Base-by-base conservation (phyloP, 1,140 invertebrate species). In the Tigriopus japonicus region DNA sequence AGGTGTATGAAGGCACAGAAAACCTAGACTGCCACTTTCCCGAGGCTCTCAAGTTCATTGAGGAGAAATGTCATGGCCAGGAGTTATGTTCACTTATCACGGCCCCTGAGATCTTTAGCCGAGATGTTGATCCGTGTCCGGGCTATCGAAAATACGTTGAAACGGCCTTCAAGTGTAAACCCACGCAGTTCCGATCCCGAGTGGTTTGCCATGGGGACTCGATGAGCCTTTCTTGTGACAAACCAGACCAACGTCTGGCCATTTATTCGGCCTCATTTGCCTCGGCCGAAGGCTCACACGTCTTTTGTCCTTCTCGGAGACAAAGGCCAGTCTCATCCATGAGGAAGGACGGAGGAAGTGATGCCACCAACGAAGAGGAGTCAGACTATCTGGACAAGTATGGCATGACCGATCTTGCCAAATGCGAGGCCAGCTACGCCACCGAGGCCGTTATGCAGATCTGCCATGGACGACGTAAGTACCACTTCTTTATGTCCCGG, bases 161-260 rank as follows among this genome's bases (percentile, higher is more conserved):
- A 74, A 83, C 93, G 23, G 85, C 86, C 62, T 94, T 88, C 74
- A 92, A 92, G 74, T 95, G 89, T 76, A 80, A 86, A 72, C 90
- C 89, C 70, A 88, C 89, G 72, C 85, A 89, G 70, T 93, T 92
- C 71, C 78, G 84, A 41, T 91, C 86, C 70, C 84, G 87, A 75
- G 84, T 89, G 54, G 86, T 84, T 17, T 94, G 90, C 71, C 85
- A 92, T 70, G 87, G 88, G 67, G 85, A 93, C 63, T 77, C 82
- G 62, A 79, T 91, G 62, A 81, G 85, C 71, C 76, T 89, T 67
- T 78, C 80, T 66, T 88, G 86, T 71, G 78, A 81, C 65, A 87
- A 85, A 71, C 82, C 84, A 70, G 83, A 84, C 68, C 81, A 82
- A 1, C 77, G 89, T 66, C 81, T 95, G 6, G 88, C 86, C 17